Percentiles rank a stretch among this genome's conserved stretches.
Conservation (phyloP, 2,797 vertebrate genomes). For the Melanotaenia nigrans region DNA sequence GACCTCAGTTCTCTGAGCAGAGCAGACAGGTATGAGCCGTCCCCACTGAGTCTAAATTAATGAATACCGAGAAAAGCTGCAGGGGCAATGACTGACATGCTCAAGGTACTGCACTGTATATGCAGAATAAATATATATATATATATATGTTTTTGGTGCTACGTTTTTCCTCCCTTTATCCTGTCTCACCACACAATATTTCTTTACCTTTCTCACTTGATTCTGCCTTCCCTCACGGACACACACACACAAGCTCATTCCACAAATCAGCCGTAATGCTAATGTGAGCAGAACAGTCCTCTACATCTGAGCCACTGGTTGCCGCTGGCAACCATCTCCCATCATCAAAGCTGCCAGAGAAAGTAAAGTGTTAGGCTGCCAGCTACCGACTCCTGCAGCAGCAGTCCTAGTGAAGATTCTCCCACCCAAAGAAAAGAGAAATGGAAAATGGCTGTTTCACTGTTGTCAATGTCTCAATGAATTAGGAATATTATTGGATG, state of each 20-base stretch:
- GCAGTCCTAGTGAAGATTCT: conserved; percentile 6
- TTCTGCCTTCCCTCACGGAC: not conserved
- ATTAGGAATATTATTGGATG: not conserved
- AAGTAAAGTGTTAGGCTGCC: conserved; percentile 44
- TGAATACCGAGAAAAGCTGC: conserved; percentile 22
- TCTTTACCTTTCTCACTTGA: conserved; percentile 7
- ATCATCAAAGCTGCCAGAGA: conserved; percentile 35
- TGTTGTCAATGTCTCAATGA: conserved; percentile 5
- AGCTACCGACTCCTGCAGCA: conserved; percentile 27
- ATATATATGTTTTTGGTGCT: conserved; percentile 4
- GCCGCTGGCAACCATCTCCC: conserved; percentile 58
- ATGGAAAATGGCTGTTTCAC: not conserved
- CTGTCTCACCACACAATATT: not conserved
- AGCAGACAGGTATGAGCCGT: conserved; percentile 21
- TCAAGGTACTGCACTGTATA: not conserved
- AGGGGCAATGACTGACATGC: conserved; percentile 3
- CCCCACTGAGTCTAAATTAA: conserved; percentile 22
- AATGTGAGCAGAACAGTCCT: conserved; percentile 34
- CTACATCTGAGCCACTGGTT: conserved; percentile 45
- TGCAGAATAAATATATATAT: conserved; percentile 8
- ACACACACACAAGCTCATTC: not conserved
- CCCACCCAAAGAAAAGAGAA: not conserved
- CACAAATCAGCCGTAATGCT: conserved; percentile 41
- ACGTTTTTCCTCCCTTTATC: not conserved
- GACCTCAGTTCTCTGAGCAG: conserved; percentile 11